phyloP scores from a whole-genome alignment of 1,140 invertebrate genomes.

The Hycleus cichorii region DNA sequence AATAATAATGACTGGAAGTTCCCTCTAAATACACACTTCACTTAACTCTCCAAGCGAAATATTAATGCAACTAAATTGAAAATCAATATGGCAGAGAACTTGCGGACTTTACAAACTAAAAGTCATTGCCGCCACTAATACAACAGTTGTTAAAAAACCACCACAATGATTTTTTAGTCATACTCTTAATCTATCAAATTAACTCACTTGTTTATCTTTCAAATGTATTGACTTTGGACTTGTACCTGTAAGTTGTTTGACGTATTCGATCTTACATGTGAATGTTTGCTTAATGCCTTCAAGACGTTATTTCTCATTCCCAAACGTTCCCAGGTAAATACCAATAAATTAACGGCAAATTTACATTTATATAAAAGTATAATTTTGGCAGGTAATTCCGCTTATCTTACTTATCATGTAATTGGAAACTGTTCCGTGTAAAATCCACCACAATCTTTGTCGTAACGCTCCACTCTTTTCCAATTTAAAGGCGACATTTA shows the following conservation, averaged over 20 bases:
- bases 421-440: conserved; percentile 10
- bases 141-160: neutral
- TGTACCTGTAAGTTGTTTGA: conserved; percentile 9
- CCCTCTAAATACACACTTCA: conserved; percentile 36
- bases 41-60: conserved; percentile 35
- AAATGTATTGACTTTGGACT: conserved; percentile 10
- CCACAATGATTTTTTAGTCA: neutral
- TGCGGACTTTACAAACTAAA: conserved; percentile 16
- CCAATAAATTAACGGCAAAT: conserved; percentile 14
- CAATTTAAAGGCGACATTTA: conserved; percentile 12
- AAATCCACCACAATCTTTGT: conserved; percentile 1
- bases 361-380: conserved; percentile 18
- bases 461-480: neutral
- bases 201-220: conserved; percentile 5
- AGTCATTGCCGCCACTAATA: conserved; percentile 4
- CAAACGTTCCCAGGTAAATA: conserved; percentile 8
- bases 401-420: conserved; percentile 12
- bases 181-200: neutral
- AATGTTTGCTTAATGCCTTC: conserved; percentile 12
- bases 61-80: conserved; percentile 37
- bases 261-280: neutral
- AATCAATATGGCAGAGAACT: conserved; percentile 30
- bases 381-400: conserved; percentile 15
- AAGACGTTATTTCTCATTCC: conserved; percentile 12
- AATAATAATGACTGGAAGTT: conserved; percentile 36